Base-by-base conservation (phyloP, 2,888 invertebrate genomes). In the Vannuccia rotundouncinata region DNA sequence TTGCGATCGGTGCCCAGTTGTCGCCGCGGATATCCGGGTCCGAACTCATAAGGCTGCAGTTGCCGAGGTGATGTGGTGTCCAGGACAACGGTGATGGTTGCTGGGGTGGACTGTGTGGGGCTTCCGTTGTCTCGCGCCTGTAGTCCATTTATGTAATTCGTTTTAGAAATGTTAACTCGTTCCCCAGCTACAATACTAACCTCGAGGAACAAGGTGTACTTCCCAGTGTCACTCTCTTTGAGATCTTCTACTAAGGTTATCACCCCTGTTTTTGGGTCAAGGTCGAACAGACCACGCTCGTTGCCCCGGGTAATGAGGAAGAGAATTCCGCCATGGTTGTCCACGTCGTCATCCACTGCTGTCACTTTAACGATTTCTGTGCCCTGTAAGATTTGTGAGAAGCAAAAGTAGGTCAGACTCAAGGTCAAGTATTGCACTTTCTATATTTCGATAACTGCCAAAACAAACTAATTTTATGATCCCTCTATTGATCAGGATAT, bases 31-130 rank as follows among this genome's bases (percentile, higher is more conserved):
- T 66, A 2, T 2, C 22, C 17, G 5, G 17, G 17, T 27, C 66
- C 66, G 25, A 22, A 66, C 22, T 27, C 66, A 17, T 45, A 45
- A 2, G 66, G 5, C 10, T 5, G 66, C 17, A 22, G 66, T 22
- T 66, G 10, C 5, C 66, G 66, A 22, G 66, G 10, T 2, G 66
- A 22, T 5, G 10, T 66, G 66, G 66, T 66, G 22, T 66, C 66
- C 17, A 66, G 25, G 66, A 66, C 25, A 22, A 66, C 66, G 66
- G 66, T 66, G 66, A 66, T 66, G 66, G 66, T 66, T 17, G 66
- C 66, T 2, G 10, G 2, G 22, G 22, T 66, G 2, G 17, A 5
- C 66, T 13, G 10, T 5, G 66, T 2, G 5, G 66, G 66, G 22
- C 25, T 66, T 2, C 66, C 66, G 66, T 66, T 66, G 66, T 66